Percentiles rank a stretch among this genome's conserved stretches.
Evolutionary conservation across 2,797 vertebrate genomes (phyloP).

Genomic region (Acomys russatus): DNA sequence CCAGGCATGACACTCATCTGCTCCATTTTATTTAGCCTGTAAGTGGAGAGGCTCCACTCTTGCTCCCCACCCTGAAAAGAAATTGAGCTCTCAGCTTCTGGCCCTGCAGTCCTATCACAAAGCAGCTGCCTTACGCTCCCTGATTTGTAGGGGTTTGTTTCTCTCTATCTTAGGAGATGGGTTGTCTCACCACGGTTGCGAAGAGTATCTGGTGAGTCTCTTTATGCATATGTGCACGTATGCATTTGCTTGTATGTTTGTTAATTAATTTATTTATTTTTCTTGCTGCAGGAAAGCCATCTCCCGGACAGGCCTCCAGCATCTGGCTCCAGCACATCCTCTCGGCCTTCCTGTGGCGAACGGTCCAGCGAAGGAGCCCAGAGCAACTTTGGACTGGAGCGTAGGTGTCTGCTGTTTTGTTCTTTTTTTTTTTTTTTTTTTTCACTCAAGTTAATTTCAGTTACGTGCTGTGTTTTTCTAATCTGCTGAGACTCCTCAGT

Average conservation of each 20-base stretch:
- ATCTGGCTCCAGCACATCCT: conserved; percentile 94
- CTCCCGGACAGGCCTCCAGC: conserved; percentile 97
- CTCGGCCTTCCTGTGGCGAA: conserved; percentile 93
- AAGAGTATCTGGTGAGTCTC: background rate
- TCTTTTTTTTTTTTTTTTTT: background rate
- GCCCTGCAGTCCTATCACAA: background rate
- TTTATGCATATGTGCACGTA: background rate
- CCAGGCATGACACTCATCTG: background rate
- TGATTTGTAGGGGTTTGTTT: background rate
- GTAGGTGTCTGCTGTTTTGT: conserved; percentile 89
- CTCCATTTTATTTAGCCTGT: background rate
- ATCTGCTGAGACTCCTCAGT: background rate
- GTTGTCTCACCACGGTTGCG: background rate
- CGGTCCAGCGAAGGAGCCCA: conserved; percentile 96
- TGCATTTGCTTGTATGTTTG: background rate
- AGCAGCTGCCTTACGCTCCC: too few species aligned
- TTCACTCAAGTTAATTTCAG: background rate
- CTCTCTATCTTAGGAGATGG: background rate
- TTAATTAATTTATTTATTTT: conserved; percentile 65
- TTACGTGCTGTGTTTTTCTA: conserved; percentile 2
- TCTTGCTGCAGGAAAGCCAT: conserved; percentile 96
- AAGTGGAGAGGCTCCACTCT: background rate
- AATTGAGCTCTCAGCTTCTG: background rate
- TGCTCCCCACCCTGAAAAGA: background rate
- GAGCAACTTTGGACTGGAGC: conserved; percentile 96